Percentiles rank a stretch among this genome's conserved stretches.
These are phyloP conservation scores for Danionella dracula DNA, from an alignment of 2,797 vertebrate species.

Conservation along the genomic window DNA sequence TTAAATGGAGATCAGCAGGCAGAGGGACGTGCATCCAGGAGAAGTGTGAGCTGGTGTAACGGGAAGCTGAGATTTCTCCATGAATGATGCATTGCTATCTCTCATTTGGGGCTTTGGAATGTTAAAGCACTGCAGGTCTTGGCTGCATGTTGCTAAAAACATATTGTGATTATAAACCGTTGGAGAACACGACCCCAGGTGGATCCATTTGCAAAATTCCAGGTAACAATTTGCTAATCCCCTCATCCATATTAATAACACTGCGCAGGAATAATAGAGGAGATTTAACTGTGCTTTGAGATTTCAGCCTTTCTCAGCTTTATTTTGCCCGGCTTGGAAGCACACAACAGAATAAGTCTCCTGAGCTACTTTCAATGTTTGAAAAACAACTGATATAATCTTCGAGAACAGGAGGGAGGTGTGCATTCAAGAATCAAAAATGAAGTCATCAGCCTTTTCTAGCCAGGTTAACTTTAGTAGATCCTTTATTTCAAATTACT, in stretches of 20 bases:
- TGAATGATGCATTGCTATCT: constrained; percentile 24
- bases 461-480: too few relatives aligned
- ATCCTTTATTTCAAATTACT: too few relatives aligned
- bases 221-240: constrained; percentile 27
- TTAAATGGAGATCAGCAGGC: constrained; percentile 29
- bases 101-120: constrained; percentile 7
- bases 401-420: background rate
- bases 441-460: background rate
- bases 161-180: constrained; percentile 18
- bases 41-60: background rate
- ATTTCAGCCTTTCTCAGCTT: background rate
- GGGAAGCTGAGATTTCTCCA: constrained; percentile 22
- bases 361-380: background rate
- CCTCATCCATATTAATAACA: constrained; percentile 34
- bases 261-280: background rate
- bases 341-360: background rate
- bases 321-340: background rate
- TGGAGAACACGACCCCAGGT: background rate
- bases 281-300: background rate
- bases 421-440: background rate
- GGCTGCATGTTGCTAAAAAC: constrained; percentile 6
- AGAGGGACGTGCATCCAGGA: constrained; percentile 9
- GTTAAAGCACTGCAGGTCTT: background rate
- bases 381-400: constrained; percentile 8
- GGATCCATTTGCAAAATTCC: constrained; percentile 10